Evolutionary conservation across 2,113 vertebrate species (phyloP), one percentile per base, ranked within the genome.

Genomic region (Ifrita kowaldi): DNA sequence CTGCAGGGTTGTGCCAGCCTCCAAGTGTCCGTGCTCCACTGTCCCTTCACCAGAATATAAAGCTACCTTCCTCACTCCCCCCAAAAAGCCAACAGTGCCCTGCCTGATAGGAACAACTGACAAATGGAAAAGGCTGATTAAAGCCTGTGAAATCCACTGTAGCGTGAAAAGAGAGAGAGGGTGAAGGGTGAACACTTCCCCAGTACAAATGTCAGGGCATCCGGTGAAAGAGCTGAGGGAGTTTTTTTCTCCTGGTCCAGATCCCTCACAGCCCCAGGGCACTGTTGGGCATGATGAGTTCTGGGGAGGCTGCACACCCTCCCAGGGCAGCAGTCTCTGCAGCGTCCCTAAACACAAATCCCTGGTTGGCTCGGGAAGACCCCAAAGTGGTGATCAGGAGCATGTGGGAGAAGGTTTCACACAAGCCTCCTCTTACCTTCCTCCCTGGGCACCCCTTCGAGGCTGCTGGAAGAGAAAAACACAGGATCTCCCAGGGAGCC

Each of bases 281-380:
- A 18, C 57, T 0, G 0, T 0, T 20, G 46, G 30, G 35, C 21
- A 7, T 1, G 1, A 1, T 1, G 39, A 52, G 42, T 5, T 44
- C 53, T 10, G 39, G 8, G 16, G 2, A 60, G 47, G 69, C 64
- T 71, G 68, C 39, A 19, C 16, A 10, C 5, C 2, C 47, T 30
- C 44, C 5, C 4, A 5, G 53, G 64, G 75, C 60, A 19, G 69
- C 32, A 10, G 21, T 32, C 30, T 46, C 49, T 14, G 18, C 16
- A 6, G 69, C 35, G 49, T 11, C 89, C 81, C 74, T 6, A 1
- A 67, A 35, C 49, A 55, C 5, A 8, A 41, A 68, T 42, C 14
- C 30, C 0, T 11, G 3, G 4, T 11, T 65, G 55, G 49, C 52
- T 50, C 24, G 2, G 69, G 14, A 70, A 59, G 24, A 46, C 16